These are phyloP conservation scores for Carassius carassius DNA, from an alignment of 2,113 vertebrate species.

Conservation along the genomic window DNA sequence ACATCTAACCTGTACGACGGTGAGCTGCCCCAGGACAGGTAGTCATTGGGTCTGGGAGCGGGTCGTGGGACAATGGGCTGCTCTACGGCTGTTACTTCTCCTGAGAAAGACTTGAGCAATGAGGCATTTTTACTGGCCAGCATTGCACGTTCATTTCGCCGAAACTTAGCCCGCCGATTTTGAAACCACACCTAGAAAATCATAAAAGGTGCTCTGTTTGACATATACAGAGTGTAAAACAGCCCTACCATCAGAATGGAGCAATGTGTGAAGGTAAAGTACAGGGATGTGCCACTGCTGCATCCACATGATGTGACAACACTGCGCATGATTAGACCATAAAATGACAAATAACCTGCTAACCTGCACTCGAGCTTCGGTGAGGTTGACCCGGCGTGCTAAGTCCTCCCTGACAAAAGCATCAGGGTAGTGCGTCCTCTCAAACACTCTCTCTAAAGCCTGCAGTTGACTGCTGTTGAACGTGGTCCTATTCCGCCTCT, in stretches of 20 bases:
- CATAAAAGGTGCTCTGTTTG: conserved; percentile 1
- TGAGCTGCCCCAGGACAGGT: conserved; percentile 85
- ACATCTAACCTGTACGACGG: conserved; percentile 85
- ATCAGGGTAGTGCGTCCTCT: conserved; percentile 87
- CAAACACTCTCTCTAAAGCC: conserved; percentile 86
- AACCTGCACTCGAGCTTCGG: conserved; percentile 88
- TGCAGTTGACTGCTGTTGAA: conserved; percentile 90
- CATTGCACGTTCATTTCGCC: conserved; percentile 86
- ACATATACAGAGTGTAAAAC: neutral
- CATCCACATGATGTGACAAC: neutral
- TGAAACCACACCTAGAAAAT: conserved; percentile 87
- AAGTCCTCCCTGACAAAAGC: conserved; percentile 88
- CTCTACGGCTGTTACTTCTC: conserved; percentile 84
- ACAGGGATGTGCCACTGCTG: neutral
- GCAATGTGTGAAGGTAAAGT: neutral
- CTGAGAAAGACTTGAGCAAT: conserved; percentile 87
- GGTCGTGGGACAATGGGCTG: conserved; percentile 88
- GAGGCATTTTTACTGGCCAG: conserved; percentile 88
- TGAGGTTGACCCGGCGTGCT: conserved; percentile 87
- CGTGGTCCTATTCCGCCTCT: conserved; percentile 85
- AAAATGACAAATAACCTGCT: neutral
- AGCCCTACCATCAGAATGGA: neutral
- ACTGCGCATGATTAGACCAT: too few species aligned
- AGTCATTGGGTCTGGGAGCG: conserved; percentile 85
- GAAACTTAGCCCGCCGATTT: conserved; percentile 88